Percentiles rank a stretch among this genome's conserved stretches.
Evolutionary conservation across 2,797 vertebrate genomes (phyloP).

Genomic region (Silurus lanzhouensis): DNA sequence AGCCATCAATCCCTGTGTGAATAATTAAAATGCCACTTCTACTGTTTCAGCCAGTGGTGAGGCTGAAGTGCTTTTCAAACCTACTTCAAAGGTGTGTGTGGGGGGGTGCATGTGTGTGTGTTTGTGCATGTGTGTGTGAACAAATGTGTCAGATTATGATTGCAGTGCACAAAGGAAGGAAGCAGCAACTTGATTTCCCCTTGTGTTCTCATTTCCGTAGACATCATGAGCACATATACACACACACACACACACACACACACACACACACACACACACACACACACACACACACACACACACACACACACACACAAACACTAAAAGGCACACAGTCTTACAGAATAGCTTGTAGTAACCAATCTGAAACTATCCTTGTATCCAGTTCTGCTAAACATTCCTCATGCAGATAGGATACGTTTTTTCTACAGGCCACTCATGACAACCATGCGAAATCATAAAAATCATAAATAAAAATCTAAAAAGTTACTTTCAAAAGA

Average conservation of each 20-base stretch:
- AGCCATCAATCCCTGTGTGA: conserved; percentile 32
- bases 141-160: conserved; percentile 29
- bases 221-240: conserved; percentile 38
- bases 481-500: too few relatives aligned
- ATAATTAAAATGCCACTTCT: conserved; percentile 47
- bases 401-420: background rate
- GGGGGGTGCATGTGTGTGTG: conserved; percentile 18
- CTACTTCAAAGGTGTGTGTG: conserved; percentile 28
- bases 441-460: too few relatives aligned
- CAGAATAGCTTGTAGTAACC: background rate
- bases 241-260: conserved; percentile 20
- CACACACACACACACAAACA: conserved; percentile 11
- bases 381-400: background rate
- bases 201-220: conserved; percentile 16
- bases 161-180: conserved; percentile 25
- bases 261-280: conserved; percentile 28
- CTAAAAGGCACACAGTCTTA: background rate
- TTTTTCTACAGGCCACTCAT: background rate
- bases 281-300: conserved; percentile 15
- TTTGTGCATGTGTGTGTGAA: conserved; percentile 16
- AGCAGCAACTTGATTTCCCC: conserved; percentile 7
- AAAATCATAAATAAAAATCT: too few relatives aligned
- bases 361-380: background rate
- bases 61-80: conserved; percentile 39
- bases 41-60: conserved; percentile 35